Evolutionary conservation across 2,888 invertebrate genomes (phyloP).

Genomic region (Limnephilus lunatus): DNA sequence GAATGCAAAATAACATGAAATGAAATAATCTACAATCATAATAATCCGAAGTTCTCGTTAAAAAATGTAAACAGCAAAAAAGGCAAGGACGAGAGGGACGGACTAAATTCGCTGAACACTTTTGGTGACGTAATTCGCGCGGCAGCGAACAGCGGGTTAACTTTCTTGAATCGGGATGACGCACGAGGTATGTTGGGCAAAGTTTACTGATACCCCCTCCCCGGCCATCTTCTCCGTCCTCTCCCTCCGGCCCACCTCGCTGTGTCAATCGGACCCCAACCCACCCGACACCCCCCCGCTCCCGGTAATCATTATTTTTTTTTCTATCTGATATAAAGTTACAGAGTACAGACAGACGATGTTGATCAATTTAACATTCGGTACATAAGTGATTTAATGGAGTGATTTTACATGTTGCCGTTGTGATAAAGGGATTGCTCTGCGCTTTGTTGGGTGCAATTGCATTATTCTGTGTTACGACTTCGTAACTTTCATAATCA

Average conservation of each 20-base stretch:
- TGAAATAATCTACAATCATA: background rate
- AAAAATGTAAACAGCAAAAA: constrained; percentile 49
- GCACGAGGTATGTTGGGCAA: constrained; percentile 59
- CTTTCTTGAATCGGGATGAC: constrained; percentile 60
- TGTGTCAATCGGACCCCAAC: background rate
- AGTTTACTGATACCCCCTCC: constrained; percentile 58
- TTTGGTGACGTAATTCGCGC: constrained; percentile 34
- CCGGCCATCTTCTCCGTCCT: constrained; percentile 19
- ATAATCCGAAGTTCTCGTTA: constrained; percentile 31
- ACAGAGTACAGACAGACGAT: background rate
- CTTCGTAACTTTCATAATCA: background rate
- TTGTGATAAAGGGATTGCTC: background rate
- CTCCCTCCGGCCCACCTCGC: background rate
- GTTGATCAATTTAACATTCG: background rate
- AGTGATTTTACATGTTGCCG: background rate
- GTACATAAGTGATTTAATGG: background rate
- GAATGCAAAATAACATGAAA: background rate
- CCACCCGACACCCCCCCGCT: background rate
- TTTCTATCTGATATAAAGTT: background rate
- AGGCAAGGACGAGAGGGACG: constrained; percentile 23
- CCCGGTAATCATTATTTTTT: background rate
- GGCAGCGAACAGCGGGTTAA: constrained; percentile 53
- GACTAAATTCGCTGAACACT: constrained; percentile 22
- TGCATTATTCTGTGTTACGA: background rate
- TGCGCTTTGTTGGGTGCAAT: background rate